Evolutionary conservation across 2,113 vertebrate genomes (phyloP), one percentile per base, ranked within the genome.

Genomic region (Athene noctua): DNA sequence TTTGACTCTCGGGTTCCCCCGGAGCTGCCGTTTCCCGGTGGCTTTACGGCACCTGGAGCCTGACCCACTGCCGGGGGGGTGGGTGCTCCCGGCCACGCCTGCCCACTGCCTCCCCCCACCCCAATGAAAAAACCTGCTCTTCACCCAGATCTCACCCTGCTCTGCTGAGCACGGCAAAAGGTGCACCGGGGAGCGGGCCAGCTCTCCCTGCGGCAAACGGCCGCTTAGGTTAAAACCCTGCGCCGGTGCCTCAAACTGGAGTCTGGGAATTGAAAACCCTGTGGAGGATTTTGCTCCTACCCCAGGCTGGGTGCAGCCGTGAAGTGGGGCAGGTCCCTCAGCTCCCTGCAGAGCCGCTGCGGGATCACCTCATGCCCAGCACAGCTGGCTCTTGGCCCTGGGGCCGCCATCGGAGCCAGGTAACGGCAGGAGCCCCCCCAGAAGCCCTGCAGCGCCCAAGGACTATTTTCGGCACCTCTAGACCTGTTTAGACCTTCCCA

Each of bases 1-100:
- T 10, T n/a, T 13, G 15, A 16, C 13, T 42, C 23, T 10, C 0
- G 2, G 40, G 17, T 4, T 72, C 44, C 62, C 61, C 4, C 0
- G 4, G 57, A 51, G 63, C 42, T 66, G 57, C 46, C 7, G 5
- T 21, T n/a, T 30, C 54, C 65, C 23, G 0, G 0, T 7, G 49
- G 44, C 18, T 58, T 20, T 5, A 6, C 0, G 3, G 61, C 32
- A 27, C 38, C 47, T 2, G 36, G 21, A 59, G 67, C 36, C 42
- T 14, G 20, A 32, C 5, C 21, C 1, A 1, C 42, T 49, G 42
- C 32, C 5, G 34, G 44, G 42, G 71, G 44, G 36, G 71, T 27
- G 42, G 47, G 55, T 32, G 0, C 22, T 5, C 25, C 26, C 42
- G 20, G 13, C 11, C 57, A 32, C 25, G 0, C 12, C 42, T 27